Conservation (phyloP, 2,888 invertebrate genomes). For the Agrilus cyanescens region DNA sequence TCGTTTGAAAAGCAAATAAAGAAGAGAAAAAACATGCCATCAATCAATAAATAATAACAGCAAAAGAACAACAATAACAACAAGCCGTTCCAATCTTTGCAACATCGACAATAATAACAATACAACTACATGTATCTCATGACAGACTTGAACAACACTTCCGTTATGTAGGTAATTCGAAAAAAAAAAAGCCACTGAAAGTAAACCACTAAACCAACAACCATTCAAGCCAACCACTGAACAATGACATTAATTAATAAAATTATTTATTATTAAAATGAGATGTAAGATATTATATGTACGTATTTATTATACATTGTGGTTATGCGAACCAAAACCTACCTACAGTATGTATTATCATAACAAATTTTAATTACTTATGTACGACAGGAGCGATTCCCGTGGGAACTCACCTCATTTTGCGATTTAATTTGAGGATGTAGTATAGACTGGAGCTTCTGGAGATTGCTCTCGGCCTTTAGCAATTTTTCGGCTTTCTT, state of each 20-base stretch:
- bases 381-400: too few relatives aligned
- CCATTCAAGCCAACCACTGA: conserved; percentile 12
- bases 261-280: not conserved
- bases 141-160: too few relatives aligned
- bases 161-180: too few relatives aligned
- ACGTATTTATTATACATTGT: too few relatives aligned
- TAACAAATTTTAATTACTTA: not conserved
- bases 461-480: conserved; percentile 48
- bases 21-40: too few relatives aligned
- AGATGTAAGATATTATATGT: not conserved
- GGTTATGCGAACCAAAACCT: not conserved
- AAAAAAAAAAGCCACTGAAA: too few relatives aligned
- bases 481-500: conserved; percentile 41
- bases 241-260: not conserved
- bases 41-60: too few relatives aligned
- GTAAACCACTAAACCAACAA: conserved; percentile 13
- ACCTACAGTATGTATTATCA: not conserved
- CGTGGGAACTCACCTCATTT: conserved; percentile 24
- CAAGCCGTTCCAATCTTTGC: too few relatives aligned
- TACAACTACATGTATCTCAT: too few relatives aligned
- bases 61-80: too few relatives aligned
- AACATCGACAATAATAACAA: too few relatives aligned
- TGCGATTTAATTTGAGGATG: conserved; percentile 24
- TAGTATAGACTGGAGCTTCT: conserved; percentile 47
- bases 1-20: too few relatives aligned